Base-by-base conservation (phyloP, 1,140 invertebrate species). In the Macrosteles quadrilineatus region DNA sequence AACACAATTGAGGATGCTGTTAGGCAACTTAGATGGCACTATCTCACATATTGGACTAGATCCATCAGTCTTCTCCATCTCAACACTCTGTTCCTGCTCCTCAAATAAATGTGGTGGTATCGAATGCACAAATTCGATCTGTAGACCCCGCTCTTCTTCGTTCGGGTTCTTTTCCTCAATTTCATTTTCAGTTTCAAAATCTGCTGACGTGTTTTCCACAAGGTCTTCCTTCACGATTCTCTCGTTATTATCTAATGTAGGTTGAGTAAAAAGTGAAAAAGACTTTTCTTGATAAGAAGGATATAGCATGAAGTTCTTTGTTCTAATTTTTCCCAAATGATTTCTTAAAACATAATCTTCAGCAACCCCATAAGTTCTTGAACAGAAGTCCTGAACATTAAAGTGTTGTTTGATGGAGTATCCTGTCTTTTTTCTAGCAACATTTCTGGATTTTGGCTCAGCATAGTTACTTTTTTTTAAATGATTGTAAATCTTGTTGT, bases 361-460 rank as follows among this genome's bases (percentile, higher is more conserved):
- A 6, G 4, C n/a, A 4, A 50, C 47, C 4, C n/a, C 47, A 6
- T 19, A 19, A 19, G 47, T 50, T 11, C 47, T 4, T 9, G 47
- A 50, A 21, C 47, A 50, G 47, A 4, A 21, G 21, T 50, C n/a
- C n/a, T 50, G 4, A 11, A 50, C 6, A 50, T 50, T n/a, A 50
- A 50, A 50, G n/a, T 50, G 4, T 3, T 50, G 47, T 9, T 4
- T 9, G 3, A 4, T 19, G 4, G 4, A 19, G 21, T n/a, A 3
- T 50, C 47, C 47, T 19, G 47, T 50, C n/a, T 50, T 50, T 21
- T 50, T 50, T 19, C 14, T 50, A 4, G 47, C 47, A 50, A 50
- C 47, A 50, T 50, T 50, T 50, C 47, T 50, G 4, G 47, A 50
- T 50, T 21, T 50, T n/a, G n/a, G n/a, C n/a, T n/a, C n/a, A n/a